Percentiles rank a stretch among this genome's conserved stretches.
These are phyloP conservation scores for Cladopsammia gracilis DNA, from an alignment of 64 coral and sea anemone genomes.

Conservation along the genomic window DNA sequence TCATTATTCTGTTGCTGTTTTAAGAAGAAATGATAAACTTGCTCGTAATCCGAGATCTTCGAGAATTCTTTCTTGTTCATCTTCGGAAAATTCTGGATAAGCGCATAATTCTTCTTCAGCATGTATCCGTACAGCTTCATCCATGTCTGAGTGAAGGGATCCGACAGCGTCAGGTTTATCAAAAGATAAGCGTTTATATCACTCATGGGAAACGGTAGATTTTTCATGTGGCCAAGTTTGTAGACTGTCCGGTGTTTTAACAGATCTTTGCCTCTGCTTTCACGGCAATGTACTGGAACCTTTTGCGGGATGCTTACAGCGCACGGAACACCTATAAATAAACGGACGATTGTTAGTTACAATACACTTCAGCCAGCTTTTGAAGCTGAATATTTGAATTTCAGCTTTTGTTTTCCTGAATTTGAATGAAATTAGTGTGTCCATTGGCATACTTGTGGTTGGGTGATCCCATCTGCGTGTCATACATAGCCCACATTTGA, in stretches of 20 bases:
- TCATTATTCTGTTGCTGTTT: conserved; percentile 70
- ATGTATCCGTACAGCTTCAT: conserved; percentile 86
- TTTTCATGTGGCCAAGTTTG: conserved; percentile 72
- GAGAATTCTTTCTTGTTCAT: conserved; percentile 72
- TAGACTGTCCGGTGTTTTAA: conserved; percentile 55
- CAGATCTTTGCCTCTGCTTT: conserved; percentile 53
- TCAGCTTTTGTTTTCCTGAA: no score
- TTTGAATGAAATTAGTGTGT: no score
- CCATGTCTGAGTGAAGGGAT: conserved; percentile 86
- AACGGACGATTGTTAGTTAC: background rate
- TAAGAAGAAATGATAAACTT: conserved; percentile 84
- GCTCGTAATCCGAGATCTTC: conserved; percentile 70
- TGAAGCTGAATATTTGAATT: no score
- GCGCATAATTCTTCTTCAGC: conserved; percentile 57
- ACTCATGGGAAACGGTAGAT: conserved; percentile 73
- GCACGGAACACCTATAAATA: conserved; percentile 64
- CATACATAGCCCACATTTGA: no score
- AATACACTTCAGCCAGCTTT: no score
- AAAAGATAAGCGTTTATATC: conserved; percentile 55
- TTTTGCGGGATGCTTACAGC: conserved; percentile 67
- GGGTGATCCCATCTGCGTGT: no score
- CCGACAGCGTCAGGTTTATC: conserved; percentile 45
- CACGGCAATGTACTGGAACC: conserved; percentile 52
- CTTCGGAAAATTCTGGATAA: conserved; percentile 51
- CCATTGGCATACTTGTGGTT: no score